Evolutionary conservation across 1,140 invertebrate species (phyloP).

Genomic region (Probaryconus sp.): DNA sequence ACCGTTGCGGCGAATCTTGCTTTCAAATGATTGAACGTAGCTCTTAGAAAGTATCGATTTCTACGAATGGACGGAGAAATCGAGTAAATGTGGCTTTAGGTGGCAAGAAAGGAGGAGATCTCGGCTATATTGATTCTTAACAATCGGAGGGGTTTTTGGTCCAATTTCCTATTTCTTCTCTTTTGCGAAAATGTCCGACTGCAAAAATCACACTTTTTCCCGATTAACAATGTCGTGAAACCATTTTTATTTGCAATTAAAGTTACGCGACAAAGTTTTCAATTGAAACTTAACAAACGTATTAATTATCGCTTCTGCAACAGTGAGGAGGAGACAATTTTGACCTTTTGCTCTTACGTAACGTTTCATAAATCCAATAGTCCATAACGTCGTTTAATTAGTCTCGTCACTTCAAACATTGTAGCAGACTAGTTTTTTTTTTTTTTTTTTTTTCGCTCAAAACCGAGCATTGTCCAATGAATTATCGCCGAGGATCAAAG

Average conservation of each 20-base stretch:
- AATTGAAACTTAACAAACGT: too few relatives aligned
- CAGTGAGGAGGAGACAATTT: background rate
- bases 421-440: conserved; percentile 7
- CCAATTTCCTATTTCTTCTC: too few relatives aligned
- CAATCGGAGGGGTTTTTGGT: too few relatives aligned
- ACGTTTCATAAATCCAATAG: conserved; percentile 24
- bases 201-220: too few relatives aligned
- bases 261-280: too few relatives aligned
- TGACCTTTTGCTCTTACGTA: background rate
- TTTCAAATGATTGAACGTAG: conserved; percentile 52
- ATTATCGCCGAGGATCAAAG: too few relatives aligned
- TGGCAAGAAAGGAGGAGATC: conserved; percentile 22
- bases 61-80: conserved; percentile 48
- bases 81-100: conserved; percentile 34
- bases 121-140: conserved; percentile 47
- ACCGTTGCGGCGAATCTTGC: conserved; percentile 32
- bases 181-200: too few relatives aligned
- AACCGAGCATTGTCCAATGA: too few relatives aligned
- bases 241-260: too few relatives aligned
- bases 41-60: conserved; percentile 60
- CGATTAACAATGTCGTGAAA: too few relatives aligned
- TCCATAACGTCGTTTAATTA: conserved; percentile 27
- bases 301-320: background rate
- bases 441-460: too few relatives aligned
- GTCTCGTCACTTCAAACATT: conserved; percentile 12